phyloP scores from a whole-genome alignment of 2,888 invertebrate species.

The Tenthredo scrophulariae region DNA sequence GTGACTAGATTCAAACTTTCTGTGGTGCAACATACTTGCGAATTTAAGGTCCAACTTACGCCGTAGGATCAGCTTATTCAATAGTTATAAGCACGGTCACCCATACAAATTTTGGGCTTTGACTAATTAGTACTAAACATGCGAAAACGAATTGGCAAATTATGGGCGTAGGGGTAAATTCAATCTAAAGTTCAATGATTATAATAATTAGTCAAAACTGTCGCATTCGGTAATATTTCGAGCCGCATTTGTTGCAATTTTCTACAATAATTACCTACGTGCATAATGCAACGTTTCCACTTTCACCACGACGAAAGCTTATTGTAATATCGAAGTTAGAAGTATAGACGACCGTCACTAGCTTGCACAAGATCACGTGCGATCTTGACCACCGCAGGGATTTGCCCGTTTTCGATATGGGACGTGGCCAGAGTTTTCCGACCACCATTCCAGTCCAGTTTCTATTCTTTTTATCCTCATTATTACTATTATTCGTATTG shows the following conservation, averaged over 20 bases:
- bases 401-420: slow-evolving; percentile 12
- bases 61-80: not conserved
- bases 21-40: not conserved
- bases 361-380: slow-evolving; percentile 35
- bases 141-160: not conserved
- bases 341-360: not conserved
- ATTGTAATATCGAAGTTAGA: not conserved
- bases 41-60: slow-evolving; percentile 9
- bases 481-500: not conserved
- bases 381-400: slow-evolving; percentile 34
- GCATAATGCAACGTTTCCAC: not conserved
- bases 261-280: not conserved
- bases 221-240: not conserved
- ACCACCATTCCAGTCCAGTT: slow-evolving; percentile 2
- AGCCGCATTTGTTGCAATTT: not conserved
- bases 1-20: slow-evolving; percentile 5
- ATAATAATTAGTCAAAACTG: not conserved
- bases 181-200: not conserved
- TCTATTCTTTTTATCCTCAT: not conserved
- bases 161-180: not conserved
- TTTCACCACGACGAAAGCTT: not conserved
- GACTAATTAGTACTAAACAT: not conserved
- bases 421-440: slow-evolving; percentile 16
- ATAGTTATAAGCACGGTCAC: not conserved
- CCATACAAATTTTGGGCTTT: not conserved